Evolutionary conservation across 37 sponge, comb jelly and placozoan genomes (phyloP).

Genomic region (Theonella swinhoei): DNA sequence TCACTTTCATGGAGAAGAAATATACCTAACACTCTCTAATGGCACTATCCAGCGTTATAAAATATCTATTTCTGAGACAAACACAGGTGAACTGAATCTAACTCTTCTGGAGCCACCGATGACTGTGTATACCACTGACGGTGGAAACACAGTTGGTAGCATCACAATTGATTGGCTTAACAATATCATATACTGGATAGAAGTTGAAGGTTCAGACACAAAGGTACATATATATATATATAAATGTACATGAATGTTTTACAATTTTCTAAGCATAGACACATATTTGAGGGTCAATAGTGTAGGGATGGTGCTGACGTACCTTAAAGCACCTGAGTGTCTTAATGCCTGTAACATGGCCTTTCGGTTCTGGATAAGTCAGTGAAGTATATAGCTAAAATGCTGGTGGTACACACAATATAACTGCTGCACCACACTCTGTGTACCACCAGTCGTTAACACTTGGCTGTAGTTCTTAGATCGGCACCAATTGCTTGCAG

Average conservation of each 20-base stretch:
- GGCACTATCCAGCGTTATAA: not conserved
- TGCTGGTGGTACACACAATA: no score
- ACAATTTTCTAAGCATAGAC: not conserved
- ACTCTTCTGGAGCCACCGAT: not conserved
- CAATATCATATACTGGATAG: conserved; percentile 21
- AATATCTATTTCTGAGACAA: not conserved
- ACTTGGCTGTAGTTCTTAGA: no score
- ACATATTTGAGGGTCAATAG: not conserved
- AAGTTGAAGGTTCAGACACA: not conserved
- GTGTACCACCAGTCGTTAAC: no score
- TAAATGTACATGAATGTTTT: not conserved
- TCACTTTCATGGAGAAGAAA: conserved; percentile 23
- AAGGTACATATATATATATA: conserved; percentile 1
- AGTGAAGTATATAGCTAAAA: no score
- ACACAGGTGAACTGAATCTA: not conserved
- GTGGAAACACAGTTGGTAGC: not conserved
- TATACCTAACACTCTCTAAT: conserved; percentile 2
- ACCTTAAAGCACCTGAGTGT: not conserved
- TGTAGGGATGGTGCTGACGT: not conserved
- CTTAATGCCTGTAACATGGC: no score
- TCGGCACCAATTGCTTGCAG: no score
- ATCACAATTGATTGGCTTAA: conserved; percentile 62
- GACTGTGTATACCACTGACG: conserved; percentile 5
- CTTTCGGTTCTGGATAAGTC: no score
- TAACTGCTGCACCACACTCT: no score